These are phyloP conservation scores for Psittacula cyanocephala DNA, from an alignment of 2,113 vertebrate species.

Conservation along the genomic window DNA sequence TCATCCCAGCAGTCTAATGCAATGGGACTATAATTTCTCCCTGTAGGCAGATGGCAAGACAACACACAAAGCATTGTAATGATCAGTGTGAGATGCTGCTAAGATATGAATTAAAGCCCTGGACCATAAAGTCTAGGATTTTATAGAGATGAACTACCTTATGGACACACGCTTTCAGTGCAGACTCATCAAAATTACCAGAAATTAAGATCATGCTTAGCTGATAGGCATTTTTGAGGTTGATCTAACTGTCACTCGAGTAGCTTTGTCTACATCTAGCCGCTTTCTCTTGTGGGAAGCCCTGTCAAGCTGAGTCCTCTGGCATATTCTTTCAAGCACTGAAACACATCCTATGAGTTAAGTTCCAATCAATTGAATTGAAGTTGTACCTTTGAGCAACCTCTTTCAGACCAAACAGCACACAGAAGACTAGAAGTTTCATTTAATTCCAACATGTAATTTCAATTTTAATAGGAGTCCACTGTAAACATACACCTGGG, in stretches of 20 bases:
- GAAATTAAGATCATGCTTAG: background rate
- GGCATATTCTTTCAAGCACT: background rate
- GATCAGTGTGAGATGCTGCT: conserved; percentile 15
- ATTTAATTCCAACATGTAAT: background rate
- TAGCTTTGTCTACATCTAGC: background rate
- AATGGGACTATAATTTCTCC: conserved; percentile 36
- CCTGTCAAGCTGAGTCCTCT: background rate
- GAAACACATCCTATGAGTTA: background rate
- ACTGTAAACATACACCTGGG: background rate
- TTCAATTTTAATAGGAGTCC: background rate
- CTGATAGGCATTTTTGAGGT: background rate
- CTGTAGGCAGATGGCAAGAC: conserved; percentile 65
- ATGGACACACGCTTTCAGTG: background rate
- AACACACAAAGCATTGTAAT: conserved; percentile 59
- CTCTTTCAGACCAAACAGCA: background rate
- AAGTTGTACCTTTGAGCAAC: background rate
- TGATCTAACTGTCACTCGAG: background rate
- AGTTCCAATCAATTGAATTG: background rate
- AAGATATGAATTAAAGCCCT: conserved; percentile 60
- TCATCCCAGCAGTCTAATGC: background rate
- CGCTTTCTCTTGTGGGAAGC: background rate
- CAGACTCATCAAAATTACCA: conserved; percentile 34
- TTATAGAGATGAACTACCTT: conserved; percentile 51
- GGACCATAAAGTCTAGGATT: conserved; percentile 39
- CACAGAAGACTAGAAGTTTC: background rate